A percentile compares a stretch with the other conserved stretches of the same genome.
Evolutionary conservation across 2,888 invertebrate species (phyloP).

Genomic region (Athripsodes cinereus): DNA sequence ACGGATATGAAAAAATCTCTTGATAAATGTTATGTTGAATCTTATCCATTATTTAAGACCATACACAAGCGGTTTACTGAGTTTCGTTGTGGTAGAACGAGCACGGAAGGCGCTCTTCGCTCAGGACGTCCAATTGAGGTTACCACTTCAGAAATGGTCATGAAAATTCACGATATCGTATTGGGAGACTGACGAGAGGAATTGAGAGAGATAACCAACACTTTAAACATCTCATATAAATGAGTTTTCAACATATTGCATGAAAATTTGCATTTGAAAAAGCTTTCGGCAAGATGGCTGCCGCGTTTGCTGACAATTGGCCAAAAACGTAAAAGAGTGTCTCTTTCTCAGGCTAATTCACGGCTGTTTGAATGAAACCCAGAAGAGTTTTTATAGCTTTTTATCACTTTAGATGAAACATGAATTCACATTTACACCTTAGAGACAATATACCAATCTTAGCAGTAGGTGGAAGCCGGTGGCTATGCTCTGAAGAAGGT

Average conservation of each 20-base stretch:
- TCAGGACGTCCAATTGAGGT: conserved; percentile 3
- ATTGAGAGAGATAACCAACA: neutral
- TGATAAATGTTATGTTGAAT: neutral
- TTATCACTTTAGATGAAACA: neutral
- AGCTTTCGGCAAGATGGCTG: neutral
- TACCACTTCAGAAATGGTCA: neutral
- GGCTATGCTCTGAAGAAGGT: neutral
- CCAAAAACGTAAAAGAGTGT: neutral
- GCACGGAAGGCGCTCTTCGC: neutral
- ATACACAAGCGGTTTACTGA: neutral
- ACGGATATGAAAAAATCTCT: neutral
- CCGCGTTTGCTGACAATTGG: neutral
- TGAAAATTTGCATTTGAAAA: neutral
- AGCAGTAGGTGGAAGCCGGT: neutral
- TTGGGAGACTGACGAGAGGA: neutral
- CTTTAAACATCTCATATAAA: neutral
- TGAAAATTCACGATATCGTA: neutral
- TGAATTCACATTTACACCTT: neutral
- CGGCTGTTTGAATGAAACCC: too few species aligned
- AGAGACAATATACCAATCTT: neutral
- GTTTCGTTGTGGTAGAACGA: neutral
- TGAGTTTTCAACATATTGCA: neutral
- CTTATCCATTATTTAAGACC: neutral
- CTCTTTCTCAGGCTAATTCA: neutral
- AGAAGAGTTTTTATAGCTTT: neutral